These are phyloP conservation scores for Hystrix cristata DNA, from an alignment of 2,113 vertebrate genomes.

Conservation along the genomic window DNA sequence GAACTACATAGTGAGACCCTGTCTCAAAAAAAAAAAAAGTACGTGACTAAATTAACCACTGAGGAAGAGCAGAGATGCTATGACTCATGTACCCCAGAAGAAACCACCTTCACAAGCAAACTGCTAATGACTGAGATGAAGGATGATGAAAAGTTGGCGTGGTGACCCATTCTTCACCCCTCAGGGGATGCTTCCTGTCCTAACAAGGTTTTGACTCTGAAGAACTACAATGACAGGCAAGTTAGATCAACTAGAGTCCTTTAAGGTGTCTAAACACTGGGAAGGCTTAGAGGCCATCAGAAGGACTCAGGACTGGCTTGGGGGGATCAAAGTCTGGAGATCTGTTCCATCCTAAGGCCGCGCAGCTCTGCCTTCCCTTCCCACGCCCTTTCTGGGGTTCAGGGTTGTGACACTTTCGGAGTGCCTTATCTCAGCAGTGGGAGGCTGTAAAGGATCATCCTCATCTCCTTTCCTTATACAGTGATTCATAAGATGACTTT, in stretches of 20 bases:
- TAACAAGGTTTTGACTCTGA: not conserved
- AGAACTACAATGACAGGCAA: not conserved
- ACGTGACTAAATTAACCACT: not conserved
- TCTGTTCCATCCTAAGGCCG: no score
- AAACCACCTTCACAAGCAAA: not conserved
- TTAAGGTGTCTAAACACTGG: not conserved
- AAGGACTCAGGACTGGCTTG: not conserved
- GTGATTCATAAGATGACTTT: not conserved
- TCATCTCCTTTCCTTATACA: not conserved
- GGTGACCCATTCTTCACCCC: not conserved
- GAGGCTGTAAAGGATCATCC: not conserved
- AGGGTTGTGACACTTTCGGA: no score
- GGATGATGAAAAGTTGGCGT: not conserved
- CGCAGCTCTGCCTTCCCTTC: not conserved
- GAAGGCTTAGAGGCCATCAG: not conserved
- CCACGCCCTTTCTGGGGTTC: not conserved
- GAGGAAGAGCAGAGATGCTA: not conserved
- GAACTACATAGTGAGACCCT: no score
- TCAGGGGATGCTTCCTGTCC: not conserved
- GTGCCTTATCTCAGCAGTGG: fast-evolving
- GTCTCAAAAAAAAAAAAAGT: not conserved
- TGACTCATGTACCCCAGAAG: not conserved
- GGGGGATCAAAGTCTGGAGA: not conserved
- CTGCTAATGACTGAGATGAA: not conserved
- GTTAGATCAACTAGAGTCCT: not conserved